Evolutionary conservation across 37 sponge, comb jelly and placozoan genomes (phyloP), one percentile per base, ranked within the genome.

Genomic region (Tethya wilhelma): DNA sequence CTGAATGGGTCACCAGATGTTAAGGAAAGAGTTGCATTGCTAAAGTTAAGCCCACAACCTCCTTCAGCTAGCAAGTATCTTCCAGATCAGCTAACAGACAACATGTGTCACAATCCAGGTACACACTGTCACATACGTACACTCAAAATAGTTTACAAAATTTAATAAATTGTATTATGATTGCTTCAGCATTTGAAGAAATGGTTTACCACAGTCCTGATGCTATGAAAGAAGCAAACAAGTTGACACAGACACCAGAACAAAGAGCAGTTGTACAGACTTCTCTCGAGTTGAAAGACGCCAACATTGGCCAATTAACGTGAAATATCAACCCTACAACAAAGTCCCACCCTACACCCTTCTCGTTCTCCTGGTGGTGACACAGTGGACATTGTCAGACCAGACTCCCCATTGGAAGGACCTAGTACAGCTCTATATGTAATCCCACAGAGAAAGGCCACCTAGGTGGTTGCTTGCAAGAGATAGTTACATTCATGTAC

Each of bases 71-170:
- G 64, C 32, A 44, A 64, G 79, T 67, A 49, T 26, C 23, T 42
- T 29, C 73, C 82, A 33, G 73, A 82, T 20, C 63, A 73, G 82
- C 64, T 73, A 26, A 49, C 64, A 22, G 37, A 72, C 0, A 82
- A 82, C 59, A 38, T 80, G 80, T 69, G 31, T 17, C 26, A 57
- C 19, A 80, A 68, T 46, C 80, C 80, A 69, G 80, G 80, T 80
- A 6, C 37, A 70, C n/a, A 7, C 71, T 23, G 4, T 44, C 6
- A 42, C 5, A 43, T 41, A 29, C 3, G 20, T 7, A 36, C 39
- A 14, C 37, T 36, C 34, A 33, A 9, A 31, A 6, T 34, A 14
- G 17, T 37, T 39, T 22, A 34, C n/a, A 11, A 56, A 40, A 67
- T 29, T 26, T 39, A 37, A n/a, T n/a, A n/a, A n/a, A n/a, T n/a